Percentiles rank a stretch among this genome's conserved stretches.
phyloP scores from a whole-genome alignment of 92 coral and sea anemone species.

The Paragorgia papillata region DNA sequence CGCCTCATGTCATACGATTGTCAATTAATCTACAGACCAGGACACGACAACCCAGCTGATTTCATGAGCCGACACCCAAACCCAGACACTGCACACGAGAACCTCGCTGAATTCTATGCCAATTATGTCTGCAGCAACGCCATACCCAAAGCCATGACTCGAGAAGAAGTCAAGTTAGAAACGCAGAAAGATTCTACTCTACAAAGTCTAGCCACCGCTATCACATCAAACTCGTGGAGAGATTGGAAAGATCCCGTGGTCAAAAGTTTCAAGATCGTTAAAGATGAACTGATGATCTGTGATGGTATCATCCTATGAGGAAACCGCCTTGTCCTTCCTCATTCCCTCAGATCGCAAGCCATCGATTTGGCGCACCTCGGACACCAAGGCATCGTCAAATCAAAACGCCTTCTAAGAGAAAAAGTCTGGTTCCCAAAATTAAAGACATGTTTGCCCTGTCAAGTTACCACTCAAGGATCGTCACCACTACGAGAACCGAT shows the following conservation, averaged over 20 bases:
- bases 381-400: constrained; percentile 17
- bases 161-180: constrained; percentile 19
- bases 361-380: constrained; percentile 4
- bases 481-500: background rate
- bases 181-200: constrained; percentile 32
- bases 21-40: constrained; percentile 18
- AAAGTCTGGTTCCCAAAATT: constrained; percentile 16
- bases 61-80: constrained; percentile 32
- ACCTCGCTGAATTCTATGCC: background rate
- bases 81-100: background rate
- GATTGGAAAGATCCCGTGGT: no score
- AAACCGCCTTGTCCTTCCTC: background rate
- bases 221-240: no score
- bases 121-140: constrained; percentile 27
- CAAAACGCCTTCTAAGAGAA: constrained; percentile 13
- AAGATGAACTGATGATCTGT: background rate
- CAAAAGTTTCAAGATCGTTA: no score
- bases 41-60: constrained; percentile 30
- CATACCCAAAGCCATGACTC: constrained; percentile 28
- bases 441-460: background rate
- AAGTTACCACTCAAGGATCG: background rate
- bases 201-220: background rate
- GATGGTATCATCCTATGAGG: background rate
- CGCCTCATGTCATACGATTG: constrained; percentile 34
- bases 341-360: background rate